These are phyloP conservation scores for Elachura formosa DNA, from an alignment of 2,113 vertebrate genomes.

Conservation along the genomic window DNA sequence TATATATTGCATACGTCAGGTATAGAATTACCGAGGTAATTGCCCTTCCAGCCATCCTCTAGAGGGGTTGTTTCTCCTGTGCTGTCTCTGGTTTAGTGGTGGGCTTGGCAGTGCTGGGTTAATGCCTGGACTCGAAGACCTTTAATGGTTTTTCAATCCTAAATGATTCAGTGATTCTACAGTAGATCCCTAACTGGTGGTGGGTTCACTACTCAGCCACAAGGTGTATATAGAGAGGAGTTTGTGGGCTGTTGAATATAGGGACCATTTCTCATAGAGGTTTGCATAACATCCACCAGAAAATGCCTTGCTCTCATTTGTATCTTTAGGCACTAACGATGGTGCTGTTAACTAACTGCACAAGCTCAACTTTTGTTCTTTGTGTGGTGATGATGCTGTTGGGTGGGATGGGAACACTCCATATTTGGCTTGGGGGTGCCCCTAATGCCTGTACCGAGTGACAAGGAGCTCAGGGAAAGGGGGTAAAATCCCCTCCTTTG, in stretches of 20 bases:
- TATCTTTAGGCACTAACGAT: background rate
- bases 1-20: background rate
- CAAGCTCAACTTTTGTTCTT: background rate
- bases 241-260: background rate
- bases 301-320: background rate
- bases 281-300: background rate
- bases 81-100: background rate
- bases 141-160: background rate
- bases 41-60: background rate
- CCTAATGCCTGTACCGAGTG: rapidly evolving
- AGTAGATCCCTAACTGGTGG: background rate
- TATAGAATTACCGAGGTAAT: background rate
- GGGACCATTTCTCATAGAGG: background rate
- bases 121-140: rapidly evolving
- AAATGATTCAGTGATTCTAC: background rate
- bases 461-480: background rate
- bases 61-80: background rate
- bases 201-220: background rate
- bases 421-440: background rate
- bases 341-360: too few relatives aligned
- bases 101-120: background rate
- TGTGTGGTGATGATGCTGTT: background rate
- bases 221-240: background rate
- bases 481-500: background rate
- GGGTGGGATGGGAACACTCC: background rate